Evolutionary conservation across 2,113 vertebrate species (phyloP).

Genomic region (Columbina picui): DNA sequence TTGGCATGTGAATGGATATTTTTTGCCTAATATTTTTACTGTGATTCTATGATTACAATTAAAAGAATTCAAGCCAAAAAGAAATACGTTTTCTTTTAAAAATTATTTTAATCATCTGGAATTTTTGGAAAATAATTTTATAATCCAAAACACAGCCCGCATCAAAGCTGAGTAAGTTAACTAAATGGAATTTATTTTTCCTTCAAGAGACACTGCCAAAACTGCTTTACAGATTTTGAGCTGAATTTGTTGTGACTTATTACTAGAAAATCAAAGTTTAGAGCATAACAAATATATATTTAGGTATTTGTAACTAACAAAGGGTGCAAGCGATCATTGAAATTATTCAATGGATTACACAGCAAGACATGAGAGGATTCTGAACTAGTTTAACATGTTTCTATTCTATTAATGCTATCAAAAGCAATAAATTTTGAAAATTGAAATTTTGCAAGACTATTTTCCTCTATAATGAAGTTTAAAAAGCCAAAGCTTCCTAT

Average conservation of each 20-base stretch:
- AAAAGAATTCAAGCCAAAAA: neutral
- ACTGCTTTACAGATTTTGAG: neutral
- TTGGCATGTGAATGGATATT: neutral
- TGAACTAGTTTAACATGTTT: neutral
- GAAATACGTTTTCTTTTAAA: neutral
- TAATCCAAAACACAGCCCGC: neutral
- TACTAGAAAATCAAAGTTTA: neutral
- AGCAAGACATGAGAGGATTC: neutral
- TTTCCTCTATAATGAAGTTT: neutral
- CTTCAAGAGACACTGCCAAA: neutral
- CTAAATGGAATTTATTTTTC: neutral
- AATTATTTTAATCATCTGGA: neutral
- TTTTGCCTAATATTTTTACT: neutral
- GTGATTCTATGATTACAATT: neutral
- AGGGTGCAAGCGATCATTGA: neutral
- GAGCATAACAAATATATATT: neutral
- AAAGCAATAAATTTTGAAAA: neutral
- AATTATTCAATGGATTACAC: neutral
- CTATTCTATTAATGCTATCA: neutral
- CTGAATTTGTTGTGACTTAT: neutral
- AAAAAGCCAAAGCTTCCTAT: neutral
- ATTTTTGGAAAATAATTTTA: neutral
- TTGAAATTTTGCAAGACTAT: neutral
- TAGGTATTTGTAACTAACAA: neutral
- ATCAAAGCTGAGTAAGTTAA: neutral